Evolutionary conservation across 2,797 vertebrate genomes (phyloP).

Genomic region (Melanotaenia parkinsoni): DNA sequence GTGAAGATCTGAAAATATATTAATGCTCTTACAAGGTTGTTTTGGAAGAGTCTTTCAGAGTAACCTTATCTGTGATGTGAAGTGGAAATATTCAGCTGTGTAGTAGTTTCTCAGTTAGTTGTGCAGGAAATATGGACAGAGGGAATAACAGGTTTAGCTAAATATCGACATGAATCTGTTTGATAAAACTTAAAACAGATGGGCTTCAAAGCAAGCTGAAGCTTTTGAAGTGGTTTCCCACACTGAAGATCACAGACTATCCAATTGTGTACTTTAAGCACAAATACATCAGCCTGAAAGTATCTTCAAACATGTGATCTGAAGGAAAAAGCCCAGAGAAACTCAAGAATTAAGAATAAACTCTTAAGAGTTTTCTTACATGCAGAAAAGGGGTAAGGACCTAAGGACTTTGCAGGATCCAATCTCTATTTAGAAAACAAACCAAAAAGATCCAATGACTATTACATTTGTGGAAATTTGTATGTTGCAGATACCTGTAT

Average conservation of each 20-base stretch:
- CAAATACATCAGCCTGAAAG: not conserved
- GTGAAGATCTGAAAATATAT: not conserved
- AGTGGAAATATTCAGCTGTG: not conserved
- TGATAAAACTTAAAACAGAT: not conserved
- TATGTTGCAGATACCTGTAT: not conserved
- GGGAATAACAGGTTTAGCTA: not conserved
- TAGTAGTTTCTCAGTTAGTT: not conserved
- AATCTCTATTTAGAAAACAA: too few relatives aligned
- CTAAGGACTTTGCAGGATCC: too few relatives aligned
- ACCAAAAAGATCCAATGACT: not conserved
- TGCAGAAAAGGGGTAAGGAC: too few relatives aligned
- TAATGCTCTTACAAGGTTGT: not conserved
- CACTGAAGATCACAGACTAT: not conserved
- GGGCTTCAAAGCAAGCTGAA: not conserved
- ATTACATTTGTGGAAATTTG: not conserved
- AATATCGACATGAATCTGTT: not conserved
- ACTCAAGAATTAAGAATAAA: too few relatives aligned
- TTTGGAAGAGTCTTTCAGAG: not conserved
- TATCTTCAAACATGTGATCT: not conserved
- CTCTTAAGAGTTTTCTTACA: too few relatives aligned
- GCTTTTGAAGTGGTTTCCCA: not conserved
- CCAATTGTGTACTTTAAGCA: not conserved
- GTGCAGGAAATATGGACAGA: not conserved
- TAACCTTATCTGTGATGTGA: not conserved
- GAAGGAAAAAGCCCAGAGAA: not conserved